Base-by-base conservation (phyloP, 2,113 vertebrate genomes). In the Xiphophorus maculatus region DNA sequence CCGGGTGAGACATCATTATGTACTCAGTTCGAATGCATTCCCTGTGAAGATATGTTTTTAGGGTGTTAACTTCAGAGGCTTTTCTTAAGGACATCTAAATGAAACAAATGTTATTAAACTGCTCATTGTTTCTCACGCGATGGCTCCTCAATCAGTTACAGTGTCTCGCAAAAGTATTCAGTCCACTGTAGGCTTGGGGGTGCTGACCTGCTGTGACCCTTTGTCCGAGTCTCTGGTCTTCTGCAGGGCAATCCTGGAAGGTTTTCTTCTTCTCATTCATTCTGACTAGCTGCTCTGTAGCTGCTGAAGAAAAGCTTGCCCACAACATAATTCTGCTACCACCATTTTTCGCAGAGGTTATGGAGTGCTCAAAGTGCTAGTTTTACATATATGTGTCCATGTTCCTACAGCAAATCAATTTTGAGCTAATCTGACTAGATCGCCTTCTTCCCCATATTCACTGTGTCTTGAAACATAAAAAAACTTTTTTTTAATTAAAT, bases 1-100 rank as follows among this genome's bases (percentile, higher is more conserved):
- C 69, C 89, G 88, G 87, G 83, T 90, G 81, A 89, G 63, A 74
- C 35, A 14, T 74, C 66, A 66, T 77, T 80, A 63, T 73, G 81
- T 79, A 83, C 74, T 84, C n/a, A n/a, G 74, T 37, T 6, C 2
- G 65, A 74, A 83, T 30, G 67, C 68, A 85, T 30, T 9, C 51
- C 15, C 17, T 17, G 17, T 48, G 5, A 19, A 48, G 19, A 44
- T 3, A 44, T 5, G 17, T 48, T 48, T 48, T 19, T 48, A 51
- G 19, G 48, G 19, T 22, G 19, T 51, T 22, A 54, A 54, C 44
- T 58, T 76, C 69, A 87, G 68, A 76, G 44, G 74, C 75, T 74
- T 74, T 84, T 63, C 74, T 77, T 73, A 63, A 69, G 12, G 81
- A 37, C 29, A 35, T 58, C 58, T 60, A 78, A 81, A 63, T 60